phyloP scores from a whole-genome alignment of 2,888 invertebrate genomes.

The Andrena flavipes region DNA sequence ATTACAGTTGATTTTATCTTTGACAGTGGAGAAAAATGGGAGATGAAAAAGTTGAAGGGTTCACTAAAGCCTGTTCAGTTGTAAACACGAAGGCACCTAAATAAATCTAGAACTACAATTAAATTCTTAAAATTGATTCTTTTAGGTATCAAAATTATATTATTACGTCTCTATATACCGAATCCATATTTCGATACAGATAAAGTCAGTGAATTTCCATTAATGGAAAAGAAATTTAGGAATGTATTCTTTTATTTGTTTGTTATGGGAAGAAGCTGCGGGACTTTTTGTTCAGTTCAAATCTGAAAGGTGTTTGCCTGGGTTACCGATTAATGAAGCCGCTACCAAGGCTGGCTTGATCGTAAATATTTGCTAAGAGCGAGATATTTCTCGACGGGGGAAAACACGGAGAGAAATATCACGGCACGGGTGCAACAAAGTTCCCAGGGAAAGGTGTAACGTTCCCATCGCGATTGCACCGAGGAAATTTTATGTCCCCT shows the following conservation, averaged over 20 bases:
- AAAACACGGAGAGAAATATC: conserved; percentile 6
- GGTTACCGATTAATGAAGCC: background rate
- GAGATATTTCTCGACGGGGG: background rate
- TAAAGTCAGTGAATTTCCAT: too few relatives aligned
- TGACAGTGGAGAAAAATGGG: too few relatives aligned
- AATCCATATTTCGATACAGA: too few relatives aligned
- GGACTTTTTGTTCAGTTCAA: background rate
- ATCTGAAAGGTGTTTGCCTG: background rate
- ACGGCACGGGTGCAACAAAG: background rate
- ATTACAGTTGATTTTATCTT: too few relatives aligned
- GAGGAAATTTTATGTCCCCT: conserved; percentile 37
- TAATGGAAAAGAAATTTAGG: background rate
- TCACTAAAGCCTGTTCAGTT: too few relatives aligned
- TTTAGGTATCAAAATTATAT: too few relatives aligned
- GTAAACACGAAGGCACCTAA: too few relatives aligned
- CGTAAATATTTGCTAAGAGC: conserved; percentile 9
- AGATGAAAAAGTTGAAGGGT: too few relatives aligned
- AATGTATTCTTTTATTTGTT: background rate
- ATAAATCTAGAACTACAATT: too few relatives aligned
- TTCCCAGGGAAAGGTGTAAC: conserved; percentile 13
- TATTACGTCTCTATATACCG: too few relatives aligned
- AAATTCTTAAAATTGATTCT: too few relatives aligned
- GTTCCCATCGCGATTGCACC: conserved; percentile 27
- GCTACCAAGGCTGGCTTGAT: background rate
- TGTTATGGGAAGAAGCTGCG: background rate